Base-by-base conservation (phyloP, 2,888 invertebrate genomes). In the Parnassius glacialis region DNA sequence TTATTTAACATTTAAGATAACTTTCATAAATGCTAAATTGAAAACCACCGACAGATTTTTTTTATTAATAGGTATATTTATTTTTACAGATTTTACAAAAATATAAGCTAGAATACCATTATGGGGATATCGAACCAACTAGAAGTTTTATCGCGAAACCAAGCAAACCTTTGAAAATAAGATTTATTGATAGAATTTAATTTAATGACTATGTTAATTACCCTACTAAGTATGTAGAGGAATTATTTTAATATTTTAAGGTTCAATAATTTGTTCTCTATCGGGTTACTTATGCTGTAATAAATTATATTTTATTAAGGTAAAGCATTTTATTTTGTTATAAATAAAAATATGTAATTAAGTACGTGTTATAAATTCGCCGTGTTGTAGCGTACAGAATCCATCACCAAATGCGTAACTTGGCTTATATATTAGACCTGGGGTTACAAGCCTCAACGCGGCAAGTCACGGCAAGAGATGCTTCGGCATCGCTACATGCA, bases 91-190 rank as follows among this genome's bases (percentile, higher is more conserved):
- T 94, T 61, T 67, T 94, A 59, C 91, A 92, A 67, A 93, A 93
- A 72, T 95, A 93, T 74, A 92, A 90, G 74, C 81, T 95, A 54
- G 94, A 94, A 72, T 95, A 94, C 73, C 93, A 94, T 72, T 94
- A 95, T 75, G 94, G 93, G 12, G 94, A 94, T 64, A 93, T 95
- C 54, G 80, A 83, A 61, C 92, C 93, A 59, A 93, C 91, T 53
- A 91, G 92, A 70, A 85, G 84, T 70, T 92, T 94, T 72, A 87
- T 94, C 66, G 92, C 93, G 20, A 90, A 88, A 65, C 94, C 94
- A 3, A 92, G 92, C 70, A 93, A 91, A 72, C 89, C 93, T 10
- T 81, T 95, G 64, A 93, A 93, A 78, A 93, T 94, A 76, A 92
- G 94, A 74, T 94, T 95, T 79, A 87, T 93, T 66, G 93, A 94